Conservation (phyloP, 2,888 invertebrate species). For the Cacoxenus indagator region DNA sequence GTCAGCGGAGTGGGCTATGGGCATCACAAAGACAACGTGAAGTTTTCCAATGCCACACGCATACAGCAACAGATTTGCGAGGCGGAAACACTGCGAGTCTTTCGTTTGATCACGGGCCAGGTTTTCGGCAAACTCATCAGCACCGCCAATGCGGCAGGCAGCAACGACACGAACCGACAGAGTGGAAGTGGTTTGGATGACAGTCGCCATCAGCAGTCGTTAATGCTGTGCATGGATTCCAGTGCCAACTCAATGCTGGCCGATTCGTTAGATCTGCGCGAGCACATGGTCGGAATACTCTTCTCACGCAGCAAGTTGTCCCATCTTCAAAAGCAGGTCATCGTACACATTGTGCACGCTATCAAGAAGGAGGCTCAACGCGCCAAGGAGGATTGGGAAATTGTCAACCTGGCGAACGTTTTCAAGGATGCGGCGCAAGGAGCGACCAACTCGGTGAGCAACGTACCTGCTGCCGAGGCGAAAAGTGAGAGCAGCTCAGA, state of each 20-base stretch:
- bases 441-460: slow-evolving; percentile 16
- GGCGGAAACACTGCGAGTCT: slow-evolving; percentile 91
- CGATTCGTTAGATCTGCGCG: slow-evolving; percentile 82
- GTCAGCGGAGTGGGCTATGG: not conserved
- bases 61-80: slow-evolving; percentile 92
- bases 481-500: slow-evolving; percentile 64
- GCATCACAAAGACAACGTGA: slow-evolving; percentile 55
- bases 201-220: slow-evolving; percentile 37
- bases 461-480: slow-evolving; percentile 42
- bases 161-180: slow-evolving; percentile 17
- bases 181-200: slow-evolving; percentile 11
- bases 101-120: slow-evolving; percentile 86
- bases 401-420: slow-evolving; percentile 68
- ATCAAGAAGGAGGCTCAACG: slow-evolving; percentile 90
- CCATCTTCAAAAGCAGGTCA: slow-evolving; percentile 92
- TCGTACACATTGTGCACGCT: slow-evolving; percentile 90
- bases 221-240: slow-evolving; percentile 53
- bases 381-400: slow-evolving; percentile 93
- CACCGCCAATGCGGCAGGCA: slow-evolving; percentile 68
- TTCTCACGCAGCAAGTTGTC: slow-evolving; percentile 95
- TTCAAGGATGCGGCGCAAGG: slow-evolving; percentile 53
- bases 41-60: slow-evolving; percentile 65
- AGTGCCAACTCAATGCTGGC: slow-evolving; percentile 67
- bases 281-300: slow-evolving; percentile 96
- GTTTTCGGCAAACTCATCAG: slow-evolving; percentile 90